phyloP scores from a whole-genome alignment of 2,888 invertebrate species.

The Cheilosia impressa region DNA sequence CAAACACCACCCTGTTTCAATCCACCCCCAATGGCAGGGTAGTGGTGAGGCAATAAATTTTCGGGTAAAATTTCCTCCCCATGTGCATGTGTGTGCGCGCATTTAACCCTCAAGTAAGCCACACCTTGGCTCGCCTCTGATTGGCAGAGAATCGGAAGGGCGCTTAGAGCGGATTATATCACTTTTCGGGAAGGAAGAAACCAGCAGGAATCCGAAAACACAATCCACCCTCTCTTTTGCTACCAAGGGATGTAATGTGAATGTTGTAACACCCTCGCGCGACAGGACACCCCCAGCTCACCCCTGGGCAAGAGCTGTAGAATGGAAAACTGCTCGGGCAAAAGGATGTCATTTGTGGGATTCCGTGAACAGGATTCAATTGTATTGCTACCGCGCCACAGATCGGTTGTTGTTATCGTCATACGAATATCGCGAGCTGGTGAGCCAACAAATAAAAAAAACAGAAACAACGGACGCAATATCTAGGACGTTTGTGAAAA shows the following conservation, averaged over 20 bases:
- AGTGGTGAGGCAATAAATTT: slow-evolving; percentile 72
- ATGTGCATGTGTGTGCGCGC: slow-evolving; percentile 66
- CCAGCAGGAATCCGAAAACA: slow-evolving; percentile 52
- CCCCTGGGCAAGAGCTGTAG: slow-evolving; percentile 21
- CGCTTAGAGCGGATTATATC: slow-evolving; percentile 81
- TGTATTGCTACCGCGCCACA: slow-evolving; percentile 83
- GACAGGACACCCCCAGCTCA: slow-evolving; percentile 31
- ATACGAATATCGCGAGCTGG: slow-evolving; percentile 51
- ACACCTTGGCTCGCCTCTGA: slow-evolving; percentile 82
- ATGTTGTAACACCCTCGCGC: slow-evolving; percentile 46
- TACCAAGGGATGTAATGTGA: slow-evolving; percentile 31
- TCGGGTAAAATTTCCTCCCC: slow-evolving; percentile 69
- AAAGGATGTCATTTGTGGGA: slow-evolving; percentile 75
- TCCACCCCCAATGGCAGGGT: slow-evolving; percentile 56
- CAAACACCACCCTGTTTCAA: slow-evolving; percentile 46
- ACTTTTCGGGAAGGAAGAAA: slow-evolving; percentile 76
- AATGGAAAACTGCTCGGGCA: slow-evolving; percentile 37
- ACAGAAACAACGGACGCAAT: not conserved
- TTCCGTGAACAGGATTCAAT: slow-evolving; percentile 82
- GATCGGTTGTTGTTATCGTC: slow-evolving; percentile 84
- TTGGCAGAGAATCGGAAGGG: slow-evolving; percentile 81
- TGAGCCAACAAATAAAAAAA: slow-evolving; percentile 2
- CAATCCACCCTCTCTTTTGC: slow-evolving; percentile 54
- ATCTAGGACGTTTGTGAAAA: slow-evolving; percentile 37
- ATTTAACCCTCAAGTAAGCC: slow-evolving; percentile 79